A percentile compares a stretch with the other conserved stretches of the same genome.
phyloP scores from a whole-genome alignment of 1,140 invertebrate species.

The Branchinecta lynchi region DNA sequence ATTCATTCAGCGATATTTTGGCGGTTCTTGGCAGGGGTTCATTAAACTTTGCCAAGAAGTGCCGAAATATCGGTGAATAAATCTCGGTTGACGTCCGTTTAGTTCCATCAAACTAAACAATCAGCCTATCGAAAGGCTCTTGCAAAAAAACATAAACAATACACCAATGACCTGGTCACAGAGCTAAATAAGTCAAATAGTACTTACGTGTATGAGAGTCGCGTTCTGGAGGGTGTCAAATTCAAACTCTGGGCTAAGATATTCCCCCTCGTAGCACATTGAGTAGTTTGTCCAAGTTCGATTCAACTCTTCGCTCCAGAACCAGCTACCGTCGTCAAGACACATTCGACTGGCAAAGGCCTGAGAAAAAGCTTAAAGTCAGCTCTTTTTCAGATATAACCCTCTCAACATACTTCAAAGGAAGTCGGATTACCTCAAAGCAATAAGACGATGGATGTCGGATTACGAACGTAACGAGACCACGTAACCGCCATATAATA shows the following conservation, averaged over 20 bases:
- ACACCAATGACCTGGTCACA: not conserved
- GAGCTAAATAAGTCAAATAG: not conserved
- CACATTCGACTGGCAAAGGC: constrained; percentile 27
- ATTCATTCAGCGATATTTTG: too few relatives aligned
- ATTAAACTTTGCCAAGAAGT: too few relatives aligned
- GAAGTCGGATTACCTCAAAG: not conserved
- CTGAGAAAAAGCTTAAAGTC: constrained; percentile 18
- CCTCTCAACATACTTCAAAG: not conserved
- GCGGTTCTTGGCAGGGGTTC: too few relatives aligned
- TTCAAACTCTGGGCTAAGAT: constrained; percentile 8
- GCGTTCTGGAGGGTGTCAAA: constrained; percentile 17
- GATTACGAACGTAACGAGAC: not conserved
- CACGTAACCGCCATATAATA: not conserved
- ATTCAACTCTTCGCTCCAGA: constrained; percentile 23
- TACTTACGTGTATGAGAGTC: constrained; percentile 19
- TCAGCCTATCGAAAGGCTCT: too few relatives aligned
- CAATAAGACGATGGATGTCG: not conserved
- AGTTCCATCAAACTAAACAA: too few relatives aligned
- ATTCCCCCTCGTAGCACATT: constrained; percentile 19
- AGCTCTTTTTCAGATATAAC: not conserved
- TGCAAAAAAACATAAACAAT: constrained; percentile 12
- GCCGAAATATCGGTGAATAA: too few relatives aligned
- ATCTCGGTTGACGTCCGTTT: too few relatives aligned
- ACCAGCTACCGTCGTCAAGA: constrained; percentile 28
- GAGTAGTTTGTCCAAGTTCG: constrained; percentile 29